These are phyloP conservation scores for Scaptomyza pallida DNA, from an alignment of 1,140 invertebrate genomes.

Conservation along the genomic window DNA sequence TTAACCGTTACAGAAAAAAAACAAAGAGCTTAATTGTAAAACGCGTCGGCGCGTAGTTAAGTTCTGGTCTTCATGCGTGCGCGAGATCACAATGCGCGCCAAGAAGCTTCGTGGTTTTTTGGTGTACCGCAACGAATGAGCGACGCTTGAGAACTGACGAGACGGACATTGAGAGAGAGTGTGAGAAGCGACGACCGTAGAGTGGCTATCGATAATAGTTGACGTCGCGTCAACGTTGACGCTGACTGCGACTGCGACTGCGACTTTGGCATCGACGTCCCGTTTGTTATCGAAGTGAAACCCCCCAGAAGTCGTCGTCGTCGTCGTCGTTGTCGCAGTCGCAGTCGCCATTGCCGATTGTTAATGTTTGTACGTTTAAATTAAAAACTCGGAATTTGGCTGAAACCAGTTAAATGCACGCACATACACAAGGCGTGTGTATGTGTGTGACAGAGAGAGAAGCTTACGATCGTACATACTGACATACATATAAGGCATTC, in stretches of 20 bases:
- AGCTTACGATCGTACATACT: neutral
- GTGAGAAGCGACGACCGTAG: constrained; percentile 33
- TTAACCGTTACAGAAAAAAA: constrained; percentile 40
- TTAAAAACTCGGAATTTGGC: constrained; percentile 79
- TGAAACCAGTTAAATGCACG: constrained; percentile 69
- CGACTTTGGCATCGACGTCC: constrained; percentile 5
- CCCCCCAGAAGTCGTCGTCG: too few species aligned
- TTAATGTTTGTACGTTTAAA: constrained; percentile 60
- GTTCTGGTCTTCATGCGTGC: too few species aligned
- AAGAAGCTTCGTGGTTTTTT: constrained; percentile 6
- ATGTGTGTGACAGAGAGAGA: neutral
- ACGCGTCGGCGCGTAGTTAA: constrained; percentile 16
- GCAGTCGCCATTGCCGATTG: constrained; percentile 31
- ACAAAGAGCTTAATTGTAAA: constrained; percentile 37
- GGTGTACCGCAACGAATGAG: constrained; percentile 60
- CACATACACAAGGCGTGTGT: constrained; percentile 13
- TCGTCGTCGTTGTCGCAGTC: constrained; percentile 7
- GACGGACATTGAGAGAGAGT: constrained; percentile 49
- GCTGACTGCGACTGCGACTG: neutral
- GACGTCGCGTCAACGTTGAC: constrained; percentile 12
- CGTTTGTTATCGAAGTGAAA: constrained; percentile 28
- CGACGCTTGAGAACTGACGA: constrained; percentile 70
- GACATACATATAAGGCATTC: constrained; percentile 22
- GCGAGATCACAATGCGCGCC: too few species aligned
- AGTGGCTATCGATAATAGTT: constrained; percentile 73